Conservation (phyloP, 1,140 invertebrate species). For the Rhagoletis pomonella region DNA sequence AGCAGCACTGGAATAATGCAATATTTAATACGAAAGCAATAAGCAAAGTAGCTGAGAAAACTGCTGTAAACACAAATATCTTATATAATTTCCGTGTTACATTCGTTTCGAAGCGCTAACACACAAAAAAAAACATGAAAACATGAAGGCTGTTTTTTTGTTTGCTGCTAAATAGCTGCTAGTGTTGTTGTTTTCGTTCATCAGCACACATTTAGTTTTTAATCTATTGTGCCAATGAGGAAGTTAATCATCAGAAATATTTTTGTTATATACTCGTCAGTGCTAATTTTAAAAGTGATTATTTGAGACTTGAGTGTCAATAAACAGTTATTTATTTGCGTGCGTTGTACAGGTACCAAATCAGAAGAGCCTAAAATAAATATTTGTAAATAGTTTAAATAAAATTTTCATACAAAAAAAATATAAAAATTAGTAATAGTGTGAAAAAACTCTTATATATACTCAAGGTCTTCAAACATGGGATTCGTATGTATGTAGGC, state of each 20-base stretch:
- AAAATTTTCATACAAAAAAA: not conserved
- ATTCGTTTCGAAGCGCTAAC: not conserved
- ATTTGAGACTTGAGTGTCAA: not conserved
- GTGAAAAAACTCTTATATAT: not conserved
- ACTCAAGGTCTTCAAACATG: not conserved
- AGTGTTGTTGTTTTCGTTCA: not conserved
- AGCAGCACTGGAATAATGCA: not conserved
- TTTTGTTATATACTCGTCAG: constrained; percentile 24
- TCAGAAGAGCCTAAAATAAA: not conserved
- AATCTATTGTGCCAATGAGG: constrained; percentile 1
- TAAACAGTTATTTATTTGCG: constrained; percentile 10
- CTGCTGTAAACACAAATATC: not conserved
- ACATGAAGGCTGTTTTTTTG: constrained; percentile 27
- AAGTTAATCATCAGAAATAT: constrained; percentile 26
- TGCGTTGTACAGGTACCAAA: too few relatives aligned
- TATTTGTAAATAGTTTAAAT: not conserved
- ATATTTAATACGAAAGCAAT: not conserved
- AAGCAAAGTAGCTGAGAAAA: not conserved
- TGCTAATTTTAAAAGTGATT: not conserved
- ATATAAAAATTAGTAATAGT: not conserved
- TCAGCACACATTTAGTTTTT: not conserved
- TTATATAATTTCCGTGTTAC: constrained; percentile 34
- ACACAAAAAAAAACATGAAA: constrained; percentile 53
- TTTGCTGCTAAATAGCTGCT: not conserved
- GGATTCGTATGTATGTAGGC: too few relatives aligned